These are phyloP conservation scores for Myiopsitta monachus DNA, from an alignment of 2,113 vertebrate genomes.

Conservation along the genomic window DNA sequence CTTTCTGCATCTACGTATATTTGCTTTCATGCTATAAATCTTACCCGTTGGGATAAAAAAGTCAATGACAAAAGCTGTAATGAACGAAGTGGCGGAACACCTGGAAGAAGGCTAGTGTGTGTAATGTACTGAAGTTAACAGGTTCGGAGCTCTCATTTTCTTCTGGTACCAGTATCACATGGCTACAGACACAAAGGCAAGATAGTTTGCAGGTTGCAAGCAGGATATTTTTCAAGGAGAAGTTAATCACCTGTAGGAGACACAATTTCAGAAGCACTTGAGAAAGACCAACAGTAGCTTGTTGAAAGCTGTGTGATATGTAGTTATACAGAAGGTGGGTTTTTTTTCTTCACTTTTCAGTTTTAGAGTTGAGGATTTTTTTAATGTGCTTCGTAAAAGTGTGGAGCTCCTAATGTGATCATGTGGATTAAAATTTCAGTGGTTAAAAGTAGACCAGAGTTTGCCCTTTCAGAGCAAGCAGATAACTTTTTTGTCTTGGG, in stretches of 20 bases:
- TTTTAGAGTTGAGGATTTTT: background rate
- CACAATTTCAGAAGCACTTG: background rate
- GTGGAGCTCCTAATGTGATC: background rate
- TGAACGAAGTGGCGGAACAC: background rate
- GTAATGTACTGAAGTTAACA: background rate
- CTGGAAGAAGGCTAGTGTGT: background rate
- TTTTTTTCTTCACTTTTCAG: background rate
- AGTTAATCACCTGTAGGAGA: background rate
- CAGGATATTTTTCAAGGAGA: background rate
- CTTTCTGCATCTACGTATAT: accelerated
- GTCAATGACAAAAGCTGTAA: background rate
- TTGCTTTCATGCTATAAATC: background rate
- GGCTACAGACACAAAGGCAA: background rate
- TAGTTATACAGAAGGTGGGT: background rate
- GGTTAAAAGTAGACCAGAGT: background rate
- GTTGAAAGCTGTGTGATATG: background rate
- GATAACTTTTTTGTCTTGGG: background rate
- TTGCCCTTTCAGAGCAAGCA: background rate
- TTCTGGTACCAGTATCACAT: background rate
- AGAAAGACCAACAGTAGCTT: background rate
- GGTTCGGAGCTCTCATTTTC: background rate
- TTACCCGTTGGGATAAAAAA: background rate
- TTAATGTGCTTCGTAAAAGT: background rate
- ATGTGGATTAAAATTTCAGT: background rate
- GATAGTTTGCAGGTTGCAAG: background rate